These are phyloP conservation scores for Onychomys leucogaster DNA, from an alignment of 2,797 vertebrate genomes.

Conservation along the genomic window DNA sequence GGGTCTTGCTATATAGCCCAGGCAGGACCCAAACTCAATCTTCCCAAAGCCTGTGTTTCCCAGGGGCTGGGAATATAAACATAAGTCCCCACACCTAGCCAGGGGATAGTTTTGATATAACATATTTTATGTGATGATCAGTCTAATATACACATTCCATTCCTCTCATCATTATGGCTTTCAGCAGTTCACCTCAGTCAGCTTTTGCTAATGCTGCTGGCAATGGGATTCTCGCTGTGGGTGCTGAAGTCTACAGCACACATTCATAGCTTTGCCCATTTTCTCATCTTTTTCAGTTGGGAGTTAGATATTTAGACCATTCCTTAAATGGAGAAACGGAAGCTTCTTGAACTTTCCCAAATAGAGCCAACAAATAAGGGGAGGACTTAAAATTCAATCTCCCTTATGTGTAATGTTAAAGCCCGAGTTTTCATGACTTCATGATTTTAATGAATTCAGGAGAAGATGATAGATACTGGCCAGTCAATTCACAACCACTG, in stretches of 20 bases:
- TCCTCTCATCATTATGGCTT: neutral
- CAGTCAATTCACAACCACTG: neutral
- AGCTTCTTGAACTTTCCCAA: neutral
- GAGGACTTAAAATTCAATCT: neutral
- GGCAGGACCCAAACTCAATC: neutral
- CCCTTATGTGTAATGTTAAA: neutral
- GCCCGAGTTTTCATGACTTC: neutral
- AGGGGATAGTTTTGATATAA: neutral
- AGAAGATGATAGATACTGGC: neutral
- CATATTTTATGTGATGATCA: neutral
- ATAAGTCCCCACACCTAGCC: too few species aligned
- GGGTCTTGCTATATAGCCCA: neutral
- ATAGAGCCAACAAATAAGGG: neutral
- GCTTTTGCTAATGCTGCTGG: neutral
- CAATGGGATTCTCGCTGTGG: fast-evolving
- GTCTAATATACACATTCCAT: neutral
- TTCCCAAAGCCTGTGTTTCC: neutral
- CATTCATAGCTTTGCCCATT: fast-evolving
- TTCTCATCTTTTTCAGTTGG: neutral
- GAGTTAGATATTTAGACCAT: neutral
- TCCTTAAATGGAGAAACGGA: neutral
- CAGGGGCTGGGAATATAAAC: neutral
- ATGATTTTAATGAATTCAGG: neutral
- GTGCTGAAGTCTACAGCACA: neutral
- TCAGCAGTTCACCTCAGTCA: neutral